These are phyloP conservation scores for Tryphoninae sp. DNA, from an alignment of 2,888 invertebrate species.

Conservation along the genomic window DNA sequence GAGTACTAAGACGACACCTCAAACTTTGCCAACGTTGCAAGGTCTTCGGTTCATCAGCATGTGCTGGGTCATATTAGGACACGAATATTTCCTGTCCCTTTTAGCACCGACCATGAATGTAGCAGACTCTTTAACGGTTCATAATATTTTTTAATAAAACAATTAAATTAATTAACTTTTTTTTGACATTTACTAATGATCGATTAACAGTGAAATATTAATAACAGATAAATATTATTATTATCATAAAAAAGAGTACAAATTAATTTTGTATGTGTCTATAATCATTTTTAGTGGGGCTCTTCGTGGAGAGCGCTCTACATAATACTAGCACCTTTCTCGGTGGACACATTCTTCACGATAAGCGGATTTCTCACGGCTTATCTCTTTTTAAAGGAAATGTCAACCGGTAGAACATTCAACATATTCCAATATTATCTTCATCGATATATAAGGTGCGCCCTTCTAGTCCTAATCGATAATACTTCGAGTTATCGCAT, in stretches of 20 bases:
- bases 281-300: slow-evolving; percentile 75
- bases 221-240: background rate
- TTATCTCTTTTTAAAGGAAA: slow-evolving; percentile 78
- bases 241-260: too few species aligned
- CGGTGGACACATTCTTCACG: slow-evolving; percentile 82
- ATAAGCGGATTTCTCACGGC: slow-evolving; percentile 81
- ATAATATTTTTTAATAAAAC: slow-evolving; percentile 40
- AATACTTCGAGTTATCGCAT: too few species aligned
- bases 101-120: slow-evolving; percentile 77
- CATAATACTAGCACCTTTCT: slow-evolving; percentile 80
- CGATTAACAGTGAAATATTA: background rate
- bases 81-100: slow-evolving; percentile 78
- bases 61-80: slow-evolving; percentile 82
- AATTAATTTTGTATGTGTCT: slow-evolving; percentile 20
- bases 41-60: slow-evolving; percentile 83
- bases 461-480: background rate
- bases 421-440: slow-evolving; percentile 80
- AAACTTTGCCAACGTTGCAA: slow-evolving; percentile 80
- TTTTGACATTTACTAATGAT: background rate
- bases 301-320: slow-evolving; percentile 78
- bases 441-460: slow-evolving; percentile 81
- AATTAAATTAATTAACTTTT: background rate
- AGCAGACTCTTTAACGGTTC: slow-evolving; percentile 78
- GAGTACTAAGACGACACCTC: slow-evolving; percentile 69
- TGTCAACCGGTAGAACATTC: slow-evolving; percentile 74